Percentiles rank a stretch among this genome's conserved stretches.
Conservation (phyloP, 2,888 invertebrate species). For the Clitarchus hookeri region DNA sequence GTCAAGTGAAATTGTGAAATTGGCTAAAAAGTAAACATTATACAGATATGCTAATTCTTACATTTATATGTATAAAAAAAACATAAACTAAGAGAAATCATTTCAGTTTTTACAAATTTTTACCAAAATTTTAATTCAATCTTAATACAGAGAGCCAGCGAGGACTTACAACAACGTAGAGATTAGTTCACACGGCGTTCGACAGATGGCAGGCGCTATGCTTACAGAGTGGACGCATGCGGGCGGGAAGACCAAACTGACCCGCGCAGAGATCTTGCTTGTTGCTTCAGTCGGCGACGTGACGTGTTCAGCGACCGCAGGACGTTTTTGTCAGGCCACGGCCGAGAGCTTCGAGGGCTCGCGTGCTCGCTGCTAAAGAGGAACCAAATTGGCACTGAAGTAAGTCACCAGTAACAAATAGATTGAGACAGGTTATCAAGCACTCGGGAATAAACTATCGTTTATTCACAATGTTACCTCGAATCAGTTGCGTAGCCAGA, state of each 20-base stretch:
- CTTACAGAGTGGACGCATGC: background rate
- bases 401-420: background rate
- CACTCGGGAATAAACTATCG: no score
- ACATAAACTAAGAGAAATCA: no score
- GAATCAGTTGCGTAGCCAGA: no score
- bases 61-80: no score
- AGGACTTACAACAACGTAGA: no score
- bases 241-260: slow-evolving; percentile 14
- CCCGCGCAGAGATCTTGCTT: background rate
- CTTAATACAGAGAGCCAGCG: no score
- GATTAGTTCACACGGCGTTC: background rate
- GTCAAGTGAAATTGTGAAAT: no score
- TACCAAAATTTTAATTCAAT: no score
- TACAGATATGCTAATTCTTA: no score
- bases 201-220: background rate
- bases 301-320: background rate
- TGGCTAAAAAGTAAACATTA: no score
- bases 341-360: background rate
- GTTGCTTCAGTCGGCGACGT: background rate
- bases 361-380: background rate
- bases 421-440: background rate
- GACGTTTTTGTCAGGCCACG: background rate
- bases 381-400: background rate
- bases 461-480: no score
- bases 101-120: no score